Evolutionary conservation across 2,113 vertebrate genomes (phyloP).

Genomic region (Dryoscopus gambensis): DNA sequence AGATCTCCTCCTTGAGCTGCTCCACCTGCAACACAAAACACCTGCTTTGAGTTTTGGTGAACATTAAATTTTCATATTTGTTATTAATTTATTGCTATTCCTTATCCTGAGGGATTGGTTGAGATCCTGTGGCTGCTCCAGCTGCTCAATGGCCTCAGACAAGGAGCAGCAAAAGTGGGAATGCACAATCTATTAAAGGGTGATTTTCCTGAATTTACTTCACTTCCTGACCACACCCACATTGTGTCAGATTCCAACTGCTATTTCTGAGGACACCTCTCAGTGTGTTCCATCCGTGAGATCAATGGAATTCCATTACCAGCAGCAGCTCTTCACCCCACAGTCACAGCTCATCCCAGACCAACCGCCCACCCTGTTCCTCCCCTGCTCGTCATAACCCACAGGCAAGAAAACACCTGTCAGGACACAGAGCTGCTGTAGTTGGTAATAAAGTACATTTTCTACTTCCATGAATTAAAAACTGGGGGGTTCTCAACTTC

Average conservation of each 20-base stretch:
- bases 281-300: background rate
- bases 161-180: background rate
- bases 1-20: constrained; percentile 65
- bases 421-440: background rate
- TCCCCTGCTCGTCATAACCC: background rate
- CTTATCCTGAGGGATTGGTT: background rate
- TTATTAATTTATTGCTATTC: background rate
- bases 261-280: background rate
- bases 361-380: background rate
- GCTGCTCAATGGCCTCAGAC: background rate
- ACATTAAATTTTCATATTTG: background rate
- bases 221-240: background rate
- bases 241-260: background rate
- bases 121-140: background rate
- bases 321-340: background rate
- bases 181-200: background rate
- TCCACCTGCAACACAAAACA: constrained; percentile 67
- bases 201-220: background rate
- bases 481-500: background rate
- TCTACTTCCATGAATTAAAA: background rate
- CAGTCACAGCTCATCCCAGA: background rate
- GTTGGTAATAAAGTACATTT: background rate
- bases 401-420: background rate
- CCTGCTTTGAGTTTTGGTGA: background rate
- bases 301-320: background rate